Percentiles rank a stretch among this genome's conserved stretches.
These are phyloP conservation scores for Clarias laeviceps DNA, from an alignment of 2,797 vertebrate genomes.

Conservation along the genomic window DNA sequence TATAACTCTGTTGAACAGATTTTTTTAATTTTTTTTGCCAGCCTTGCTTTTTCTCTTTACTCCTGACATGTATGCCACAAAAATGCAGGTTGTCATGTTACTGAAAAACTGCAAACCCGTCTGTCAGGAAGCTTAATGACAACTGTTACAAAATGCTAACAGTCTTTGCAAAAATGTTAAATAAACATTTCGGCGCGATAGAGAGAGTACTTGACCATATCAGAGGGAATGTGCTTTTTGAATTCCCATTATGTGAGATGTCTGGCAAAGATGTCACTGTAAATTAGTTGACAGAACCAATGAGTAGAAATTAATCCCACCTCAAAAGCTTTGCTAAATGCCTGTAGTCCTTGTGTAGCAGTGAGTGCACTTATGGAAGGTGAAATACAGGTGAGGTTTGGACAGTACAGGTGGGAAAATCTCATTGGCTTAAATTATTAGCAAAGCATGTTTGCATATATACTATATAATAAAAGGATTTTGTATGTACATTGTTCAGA, in stretches of 20 bases:
- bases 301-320: not conserved
- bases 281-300: not conserved
- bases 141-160: not conserved
- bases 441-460: not conserved
- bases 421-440: not conserved
- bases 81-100: not conserved
- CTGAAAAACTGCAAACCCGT: not conserved
- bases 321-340: not conserved
- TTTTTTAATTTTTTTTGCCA: not conserved
- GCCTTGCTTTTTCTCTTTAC: not conserved
- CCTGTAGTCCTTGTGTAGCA: not conserved
- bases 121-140: not conserved
- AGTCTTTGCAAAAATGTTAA: not conserved
- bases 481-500: too few relatives aligned
- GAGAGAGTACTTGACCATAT: not conserved
- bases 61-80: not conserved
- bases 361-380: not conserved
- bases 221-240: not conserved
- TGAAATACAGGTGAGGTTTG: not conserved
- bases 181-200: not conserved
- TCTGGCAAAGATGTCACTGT: not conserved
- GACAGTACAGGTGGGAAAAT: too few relatives aligned
- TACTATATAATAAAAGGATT: too few relatives aligned
- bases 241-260: not conserved
- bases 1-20: not conserved